Evolutionary conservation across 2,797 vertebrate genomes (phyloP).

Genomic region (Clarias laeviceps): DNA sequence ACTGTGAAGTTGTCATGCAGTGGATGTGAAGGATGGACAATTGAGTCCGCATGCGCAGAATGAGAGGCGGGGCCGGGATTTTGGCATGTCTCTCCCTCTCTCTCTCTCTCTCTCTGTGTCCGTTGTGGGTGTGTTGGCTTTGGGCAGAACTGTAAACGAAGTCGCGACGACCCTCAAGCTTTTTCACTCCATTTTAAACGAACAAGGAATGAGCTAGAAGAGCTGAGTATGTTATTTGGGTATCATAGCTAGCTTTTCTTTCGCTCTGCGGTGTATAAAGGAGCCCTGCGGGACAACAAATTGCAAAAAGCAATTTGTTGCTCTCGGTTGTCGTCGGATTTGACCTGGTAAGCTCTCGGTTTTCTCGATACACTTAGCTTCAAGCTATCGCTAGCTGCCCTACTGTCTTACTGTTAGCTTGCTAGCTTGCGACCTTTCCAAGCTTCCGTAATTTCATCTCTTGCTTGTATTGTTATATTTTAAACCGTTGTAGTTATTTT

Average conservation of each 20-base stretch:
- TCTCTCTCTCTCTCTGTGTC: conserved; percentile 31
- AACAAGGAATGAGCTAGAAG: conserved; percentile 61
- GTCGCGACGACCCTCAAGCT: conserved; percentile 67
- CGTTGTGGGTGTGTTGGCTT: conserved; percentile 56
- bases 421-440: conserved; percentile 26
- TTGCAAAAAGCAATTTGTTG: conserved; percentile 61
- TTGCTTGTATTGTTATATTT: neutral
- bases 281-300: conserved; percentile 47
- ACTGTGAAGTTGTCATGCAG: neutral
- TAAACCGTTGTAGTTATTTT: neutral
- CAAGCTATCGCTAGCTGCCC: conserved; percentile 12
- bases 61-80: conserved; percentile 69
- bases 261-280: conserved; percentile 46
- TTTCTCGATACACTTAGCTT: conserved; percentile 33
- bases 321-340: conserved; percentile 68
- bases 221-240: conserved; percentile 29
- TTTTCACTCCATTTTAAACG: conserved; percentile 65
- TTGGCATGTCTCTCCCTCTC: conserved; percentile 68
- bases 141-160: conserved; percentile 52
- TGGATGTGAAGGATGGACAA: neutral
- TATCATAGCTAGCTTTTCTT: conserved; percentile 49
- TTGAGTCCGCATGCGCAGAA: conserved; percentile 35
- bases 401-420: conserved; percentile 18
- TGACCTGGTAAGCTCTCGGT: conserved; percentile 74
- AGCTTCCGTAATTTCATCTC: too few species aligned